These are phyloP conservation scores for Falco berigora DNA, from an alignment of 2,797 vertebrate genomes.

Conservation along the genomic window DNA sequence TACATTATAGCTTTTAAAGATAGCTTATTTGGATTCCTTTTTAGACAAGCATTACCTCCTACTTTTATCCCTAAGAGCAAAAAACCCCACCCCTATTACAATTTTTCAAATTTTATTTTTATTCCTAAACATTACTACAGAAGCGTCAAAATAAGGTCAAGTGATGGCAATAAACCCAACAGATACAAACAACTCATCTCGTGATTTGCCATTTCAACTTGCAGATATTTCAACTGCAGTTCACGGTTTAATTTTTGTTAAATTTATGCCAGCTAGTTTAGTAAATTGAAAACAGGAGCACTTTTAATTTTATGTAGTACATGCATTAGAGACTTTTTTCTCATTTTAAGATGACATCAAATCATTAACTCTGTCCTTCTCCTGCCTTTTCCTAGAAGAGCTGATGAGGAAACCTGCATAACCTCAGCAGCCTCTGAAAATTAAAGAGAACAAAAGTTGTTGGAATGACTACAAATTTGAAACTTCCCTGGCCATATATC, in stretches of 20 bases:
- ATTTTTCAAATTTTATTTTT: neutral
- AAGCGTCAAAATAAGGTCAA: conserved; percentile 12
- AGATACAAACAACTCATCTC: neutral
- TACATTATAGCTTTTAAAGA: neutral
- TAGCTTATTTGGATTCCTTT: neutral
- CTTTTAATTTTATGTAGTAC: neutral
- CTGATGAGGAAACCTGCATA: neutral
- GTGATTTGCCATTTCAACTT: neutral
- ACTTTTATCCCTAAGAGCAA: neutral
- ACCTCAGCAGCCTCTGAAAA: neutral
- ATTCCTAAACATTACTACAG: neutral
- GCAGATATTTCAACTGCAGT: neutral
- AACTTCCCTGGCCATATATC: neutral
- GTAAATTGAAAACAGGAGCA: neutral
- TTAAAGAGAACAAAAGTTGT: neutral
- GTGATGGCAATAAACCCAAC: neutral
- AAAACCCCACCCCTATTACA: neutral
- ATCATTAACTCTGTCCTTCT: neutral
- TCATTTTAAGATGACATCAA: neutral
- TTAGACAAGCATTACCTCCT: neutral
- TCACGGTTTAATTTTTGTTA: neutral
- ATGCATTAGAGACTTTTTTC: neutral
- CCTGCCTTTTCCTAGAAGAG: neutral
- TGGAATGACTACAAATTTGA: neutral
- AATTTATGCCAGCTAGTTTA: neutral